Percentiles rank a stretch among this genome's conserved stretches.
Evolutionary conservation across 2,888 invertebrate genomes (phyloP).

Genomic region (Muschampia staudingeri): DNA sequence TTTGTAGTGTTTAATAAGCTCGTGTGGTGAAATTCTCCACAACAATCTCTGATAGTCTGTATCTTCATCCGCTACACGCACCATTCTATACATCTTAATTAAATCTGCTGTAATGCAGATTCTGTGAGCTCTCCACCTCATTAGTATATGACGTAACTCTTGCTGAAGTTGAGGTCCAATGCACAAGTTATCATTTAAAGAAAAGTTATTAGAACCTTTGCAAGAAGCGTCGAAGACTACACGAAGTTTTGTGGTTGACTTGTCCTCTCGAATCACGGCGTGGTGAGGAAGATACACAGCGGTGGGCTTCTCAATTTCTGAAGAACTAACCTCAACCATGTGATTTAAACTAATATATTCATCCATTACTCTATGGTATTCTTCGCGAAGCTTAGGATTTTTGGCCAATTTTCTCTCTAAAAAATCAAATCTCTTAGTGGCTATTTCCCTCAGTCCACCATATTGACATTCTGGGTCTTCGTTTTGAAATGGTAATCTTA

Average conservation of each 20-base stretch:
- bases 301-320: not conserved
- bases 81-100: conserved; percentile 60
- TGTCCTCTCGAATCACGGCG: not conserved
- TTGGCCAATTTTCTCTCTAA: conserved; percentile 35
- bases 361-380: not conserved
- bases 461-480: conserved; percentile 31
- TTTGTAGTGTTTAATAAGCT: conserved; percentile 52
- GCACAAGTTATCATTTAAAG: conserved; percentile 56
- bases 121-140: conserved; percentile 55
- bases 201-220: conserved; percentile 47
- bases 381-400: conserved; percentile 4
- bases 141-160: conserved; percentile 55
- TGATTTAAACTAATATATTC: conserved; percentile 30
- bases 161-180: conserved; percentile 62
- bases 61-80: conserved; percentile 48
- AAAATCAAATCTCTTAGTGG: conserved; percentile 23
- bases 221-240: conserved; percentile 43
- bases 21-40: conserved; percentile 50
- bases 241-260: not conserved
- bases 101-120: conserved; percentile 50
- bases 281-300: conserved; percentile 15
- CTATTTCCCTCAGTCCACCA: conserved; percentile 22
- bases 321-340: not conserved
- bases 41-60: conserved; percentile 58
- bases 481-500: conserved; percentile 46